Base-by-base conservation (phyloP, 2,888 invertebrate genomes). In the Agrotis ipsilon region DNA sequence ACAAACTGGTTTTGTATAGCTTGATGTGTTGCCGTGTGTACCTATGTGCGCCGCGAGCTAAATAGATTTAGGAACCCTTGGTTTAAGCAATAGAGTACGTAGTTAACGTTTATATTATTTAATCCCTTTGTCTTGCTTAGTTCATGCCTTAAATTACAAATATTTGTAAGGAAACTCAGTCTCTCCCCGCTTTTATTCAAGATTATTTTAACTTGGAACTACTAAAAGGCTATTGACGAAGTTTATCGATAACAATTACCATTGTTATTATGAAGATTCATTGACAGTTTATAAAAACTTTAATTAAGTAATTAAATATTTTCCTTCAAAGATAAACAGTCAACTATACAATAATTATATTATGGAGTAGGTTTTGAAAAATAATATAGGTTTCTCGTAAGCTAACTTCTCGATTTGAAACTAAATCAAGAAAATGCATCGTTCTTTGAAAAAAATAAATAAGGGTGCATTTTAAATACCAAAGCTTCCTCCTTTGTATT, bases 241-340 rank as follows among this genome's bases (percentile, higher is more conserved):
- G 14, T 6, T 19, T 0, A 27, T 13, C 7, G 27, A 27, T 21
- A 13, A 49, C 43, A 43, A 49, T 54, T 18, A 21, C n/a, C 19
- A n/a, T 48, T 43, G 13, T 58, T 16, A 19, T 21, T 19, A 57
- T 67, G 14, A 51, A 39, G 46, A 57, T 57, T 67, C 32, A 57
- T 45, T 21, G 3, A 14, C 13, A 49, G 32, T 71, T n/a, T 32
- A 55, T 24, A 55, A 43, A 21, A 3, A 18, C 16, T 48, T 24
- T 6, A 27, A n/a, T 54, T 54, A 16, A 18, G 16, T 54, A 18
- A 24, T 11, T 2, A 48, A 6, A 27, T 0, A 27, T 51, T 24
- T 55, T 32, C 14, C 39, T 51, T 49, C 18, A 48, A 16, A 46
- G 18, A 46, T 46, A 52, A 52, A n/a, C 19, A 21, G 21, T 51